Conservation (phyloP, 2,888 invertebrate genomes). For the Seladonia tumulorum region DNA sequence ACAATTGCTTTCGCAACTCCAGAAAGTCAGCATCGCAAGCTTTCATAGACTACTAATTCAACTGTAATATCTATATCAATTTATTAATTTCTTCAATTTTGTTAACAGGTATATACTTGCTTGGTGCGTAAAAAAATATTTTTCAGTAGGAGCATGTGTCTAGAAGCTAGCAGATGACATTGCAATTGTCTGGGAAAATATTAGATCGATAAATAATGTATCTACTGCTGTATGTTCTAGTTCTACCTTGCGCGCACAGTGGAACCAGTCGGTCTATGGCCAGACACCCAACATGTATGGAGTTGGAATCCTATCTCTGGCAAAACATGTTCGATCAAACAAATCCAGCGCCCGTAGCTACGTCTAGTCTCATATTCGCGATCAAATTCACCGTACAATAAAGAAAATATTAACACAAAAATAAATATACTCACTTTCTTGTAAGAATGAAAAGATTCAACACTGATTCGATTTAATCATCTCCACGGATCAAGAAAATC, state of each 20-base stretch:
- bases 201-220: background rate
- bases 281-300: background rate
- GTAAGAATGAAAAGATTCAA: background rate
- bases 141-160: background rate
- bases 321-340: background rate
- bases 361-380: background rate
- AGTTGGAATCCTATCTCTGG: background rate
- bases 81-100: background rate
- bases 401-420: background rate
- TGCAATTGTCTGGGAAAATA: background rate
- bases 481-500: no score
- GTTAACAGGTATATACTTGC: background rate
- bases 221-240: background rate
- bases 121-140: background rate
- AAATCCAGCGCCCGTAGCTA: background rate
- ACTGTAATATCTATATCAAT: no score
- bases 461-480: background rate
- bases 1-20: background rate
- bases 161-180: background rate
- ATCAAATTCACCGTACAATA: background rate
- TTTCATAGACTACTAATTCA: no score
- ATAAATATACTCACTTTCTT: background rate
- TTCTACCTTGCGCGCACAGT: constrained; percentile 5
- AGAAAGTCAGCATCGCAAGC: no score
- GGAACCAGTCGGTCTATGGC: background rate